Percentiles rank a stretch among this genome's conserved stretches.
Conservation (phyloP, 37 sponge, comb jelly and placozoan species). For the Halichondria panicea region DNA sequence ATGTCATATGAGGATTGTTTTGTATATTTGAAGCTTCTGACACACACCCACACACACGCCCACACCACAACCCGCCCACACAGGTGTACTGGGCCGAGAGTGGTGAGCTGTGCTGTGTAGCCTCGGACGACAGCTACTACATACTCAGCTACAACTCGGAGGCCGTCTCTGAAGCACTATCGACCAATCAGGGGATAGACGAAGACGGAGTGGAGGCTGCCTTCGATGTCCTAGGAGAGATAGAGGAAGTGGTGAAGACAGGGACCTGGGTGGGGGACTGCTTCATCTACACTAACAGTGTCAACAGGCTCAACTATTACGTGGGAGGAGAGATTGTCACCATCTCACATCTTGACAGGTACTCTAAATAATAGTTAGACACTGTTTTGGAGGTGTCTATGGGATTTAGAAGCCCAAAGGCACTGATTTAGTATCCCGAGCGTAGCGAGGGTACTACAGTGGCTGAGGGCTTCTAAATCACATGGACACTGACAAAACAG, state of each 20-base stretch:
- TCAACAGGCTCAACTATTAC: slow-evolving; percentile 95
- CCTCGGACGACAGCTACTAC: slow-evolving; percentile 74
- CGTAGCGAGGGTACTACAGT: too few relatives aligned
- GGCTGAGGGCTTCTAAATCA: too few relatives aligned
- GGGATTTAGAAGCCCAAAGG: too few relatives aligned
- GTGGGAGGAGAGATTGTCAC: slow-evolving; percentile 98
- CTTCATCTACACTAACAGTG: slow-evolving; percentile 93
- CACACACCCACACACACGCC: too few relatives aligned
- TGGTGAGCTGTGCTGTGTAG: slow-evolving; percentile 82
- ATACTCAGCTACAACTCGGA: slow-evolving; percentile 72
- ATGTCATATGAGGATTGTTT: too few relatives aligned
- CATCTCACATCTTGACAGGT: slow-evolving; percentile 92
- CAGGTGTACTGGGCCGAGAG: slow-evolving; percentile 91
- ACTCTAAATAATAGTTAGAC: too few relatives aligned
- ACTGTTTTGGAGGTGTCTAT: too few relatives aligned
- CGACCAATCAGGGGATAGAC: slow-evolving; percentile 71
- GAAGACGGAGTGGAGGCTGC: slow-evolving; percentile 91
- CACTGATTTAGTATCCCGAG: too few relatives aligned
- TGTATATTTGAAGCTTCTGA: too few relatives aligned
- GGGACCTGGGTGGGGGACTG: slow-evolving; percentile 97
- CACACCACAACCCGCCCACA: too few relatives aligned
- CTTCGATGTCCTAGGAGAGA: slow-evolving; percentile 84
- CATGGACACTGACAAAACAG: too few relatives aligned
- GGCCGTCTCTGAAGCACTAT: slow-evolving; percentile 28
- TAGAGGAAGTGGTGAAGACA: slow-evolving; percentile 74